Percentiles rank a stretch among this genome's conserved stretches.
Evolutionary conservation across 2,113 vertebrate genomes (phyloP).

Genomic region (Varanus salvator): DNA sequence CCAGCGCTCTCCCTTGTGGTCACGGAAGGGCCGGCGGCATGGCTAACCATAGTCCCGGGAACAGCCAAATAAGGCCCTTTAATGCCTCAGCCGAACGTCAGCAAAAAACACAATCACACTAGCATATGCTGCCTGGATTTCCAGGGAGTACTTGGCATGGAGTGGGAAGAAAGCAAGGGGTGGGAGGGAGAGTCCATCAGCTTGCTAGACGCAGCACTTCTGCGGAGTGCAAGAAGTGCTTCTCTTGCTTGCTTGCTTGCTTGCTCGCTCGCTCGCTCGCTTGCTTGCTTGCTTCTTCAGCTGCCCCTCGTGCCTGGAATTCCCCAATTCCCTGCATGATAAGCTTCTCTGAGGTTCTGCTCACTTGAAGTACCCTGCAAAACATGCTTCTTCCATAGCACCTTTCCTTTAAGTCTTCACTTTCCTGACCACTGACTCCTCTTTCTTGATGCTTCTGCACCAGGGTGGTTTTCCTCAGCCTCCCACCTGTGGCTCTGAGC

Average conservation of each 20-base stretch:
- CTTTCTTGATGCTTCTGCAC: too few relatives aligned
- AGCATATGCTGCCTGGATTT: not conserved
- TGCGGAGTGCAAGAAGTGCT: not conserved
- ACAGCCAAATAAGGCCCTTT: not conserved
- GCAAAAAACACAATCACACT: not conserved
- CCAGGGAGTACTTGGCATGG: not conserved
- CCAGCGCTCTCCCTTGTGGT: not conserved
- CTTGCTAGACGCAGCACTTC: not conserved
- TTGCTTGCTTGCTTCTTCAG: not conserved
- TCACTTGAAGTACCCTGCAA: not conserved
- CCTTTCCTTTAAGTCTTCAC: not conserved
- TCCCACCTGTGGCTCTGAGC: too few relatives aligned
- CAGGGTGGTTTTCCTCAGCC: not conserved
- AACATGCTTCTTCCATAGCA: not conserved
- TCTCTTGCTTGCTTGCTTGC: not conserved
- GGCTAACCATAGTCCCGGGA: conserved; percentile 16
- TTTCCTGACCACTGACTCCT: not conserved
- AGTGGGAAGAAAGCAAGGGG: fast-evolving
- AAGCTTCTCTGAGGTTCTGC: not conserved
- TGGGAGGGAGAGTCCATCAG: fast-evolving
- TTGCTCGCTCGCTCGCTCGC: too few relatives aligned
- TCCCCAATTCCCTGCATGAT: not conserved
- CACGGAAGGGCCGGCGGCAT: fast-evolving
- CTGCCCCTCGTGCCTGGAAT: not conserved
- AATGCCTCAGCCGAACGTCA: not conserved